Percentiles rank a stretch among this genome's conserved stretches.
Conservation (phyloP, 1,140 invertebrate species). For the Belonocnema kinseyi region DNA sequence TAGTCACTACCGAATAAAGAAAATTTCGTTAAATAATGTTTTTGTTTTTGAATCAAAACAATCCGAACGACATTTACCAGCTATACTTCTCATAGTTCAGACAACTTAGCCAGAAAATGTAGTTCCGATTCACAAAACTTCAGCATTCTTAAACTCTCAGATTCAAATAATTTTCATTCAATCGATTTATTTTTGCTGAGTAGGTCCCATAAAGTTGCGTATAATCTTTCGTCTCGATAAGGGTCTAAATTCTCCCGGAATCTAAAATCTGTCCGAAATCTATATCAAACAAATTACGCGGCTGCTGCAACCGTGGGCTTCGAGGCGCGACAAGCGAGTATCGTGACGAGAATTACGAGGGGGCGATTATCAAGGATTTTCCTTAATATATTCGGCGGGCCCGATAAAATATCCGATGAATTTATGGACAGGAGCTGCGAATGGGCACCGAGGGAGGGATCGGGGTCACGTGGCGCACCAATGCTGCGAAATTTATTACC, state of each 20-base stretch:
- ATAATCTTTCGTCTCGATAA: background rate
- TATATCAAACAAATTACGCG: background rate
- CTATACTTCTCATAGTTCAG: too few relatives aligned
- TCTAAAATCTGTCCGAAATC: background rate
- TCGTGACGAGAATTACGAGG: constrained; percentile 51
- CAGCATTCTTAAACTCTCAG: too few relatives aligned
- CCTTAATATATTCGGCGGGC: constrained; percentile 52
- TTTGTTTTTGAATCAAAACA: too few relatives aligned
- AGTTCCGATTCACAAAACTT: too few relatives aligned
- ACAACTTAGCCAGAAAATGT: too few relatives aligned
- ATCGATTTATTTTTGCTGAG: too few relatives aligned
- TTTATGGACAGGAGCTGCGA: constrained; percentile 42
- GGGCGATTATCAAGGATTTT: constrained; percentile 59
- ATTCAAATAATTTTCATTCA: too few relatives aligned
- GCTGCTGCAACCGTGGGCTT: constrained; percentile 3
- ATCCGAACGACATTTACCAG: too few relatives aligned
- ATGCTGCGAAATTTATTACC: constrained; percentile 60
- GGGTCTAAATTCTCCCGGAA: background rate
- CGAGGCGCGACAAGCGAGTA: constrained; percentile 40
- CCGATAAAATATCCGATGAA: constrained; percentile 59
- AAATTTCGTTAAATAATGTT: too few relatives aligned
- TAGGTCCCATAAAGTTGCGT: background rate
- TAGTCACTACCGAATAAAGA: too few relatives aligned
- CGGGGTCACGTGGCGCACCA: constrained; percentile 54
- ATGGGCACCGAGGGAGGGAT: constrained; percentile 35